Base-by-base conservation (phyloP, 2,888 invertebrate species). In the Artemia sinica region DNA sequence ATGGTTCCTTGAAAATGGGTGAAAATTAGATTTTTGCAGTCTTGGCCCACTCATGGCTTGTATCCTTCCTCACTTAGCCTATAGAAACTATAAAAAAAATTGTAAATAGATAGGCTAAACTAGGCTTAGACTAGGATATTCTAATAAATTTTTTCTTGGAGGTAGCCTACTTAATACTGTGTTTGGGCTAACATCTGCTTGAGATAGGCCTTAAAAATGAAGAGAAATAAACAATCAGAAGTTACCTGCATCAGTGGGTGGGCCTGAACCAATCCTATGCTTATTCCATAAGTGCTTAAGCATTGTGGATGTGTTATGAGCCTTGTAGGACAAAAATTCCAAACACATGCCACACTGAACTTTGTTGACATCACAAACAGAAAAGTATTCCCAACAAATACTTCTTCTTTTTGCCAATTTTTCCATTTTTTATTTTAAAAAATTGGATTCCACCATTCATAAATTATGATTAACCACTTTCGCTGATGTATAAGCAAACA, bases 201-300 rank as follows among this genome's bases (percentile, higher is more conserved):
- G 28, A 28, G 4, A 28, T 28, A 28, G 28, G 28, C 28, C 28
- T 28, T 28, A 28, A 28, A 28, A 28, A 28, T 28, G 28, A 28
- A 28, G 28, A 28, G 28, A 28, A 28, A 28, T 28, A 28, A 28
- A 28, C 28, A 28, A 28, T 4, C 28, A 28, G 4, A 28, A 28
- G 28, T 28, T 28, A 28, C 28, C 28, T 28, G 58, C 14, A 58
- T 58, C 58, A n/a, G 58, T 58, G 9, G 58, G n/a, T 8, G 58
- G 58, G 8, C 58, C 58, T n/a, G 58, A 58, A 8, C 58, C 58
- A 10, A 58, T 58, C 58, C 58, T 58, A 18, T 58, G 58, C 58
- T 58, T 58, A 58, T 58, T 58, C 58, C 58, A 58, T 18, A 58
- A 58, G 58, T 58, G 58, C 10, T 58, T 58, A n/a, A 58, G 58